Conservation (phyloP, 2,797 vertebrate species). For the Acanthiza pusilla region DNA sequence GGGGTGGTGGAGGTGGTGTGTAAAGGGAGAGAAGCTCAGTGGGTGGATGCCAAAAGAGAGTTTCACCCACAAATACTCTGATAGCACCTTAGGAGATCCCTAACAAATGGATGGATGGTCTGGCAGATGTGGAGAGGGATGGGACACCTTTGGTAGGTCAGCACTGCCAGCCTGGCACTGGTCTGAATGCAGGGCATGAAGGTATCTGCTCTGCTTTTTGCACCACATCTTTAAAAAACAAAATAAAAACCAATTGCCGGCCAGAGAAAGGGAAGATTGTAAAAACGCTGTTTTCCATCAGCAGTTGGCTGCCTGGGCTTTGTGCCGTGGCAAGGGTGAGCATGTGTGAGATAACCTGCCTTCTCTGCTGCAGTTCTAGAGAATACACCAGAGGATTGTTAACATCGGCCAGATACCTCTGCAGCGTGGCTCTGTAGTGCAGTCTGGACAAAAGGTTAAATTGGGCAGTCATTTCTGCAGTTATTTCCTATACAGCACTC, state of each 20-base stretch:
- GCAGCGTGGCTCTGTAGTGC: not conserved
- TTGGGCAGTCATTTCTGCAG: not conserved
- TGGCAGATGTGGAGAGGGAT: not conserved
- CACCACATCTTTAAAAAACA: not conserved
- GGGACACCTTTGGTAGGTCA: not conserved
- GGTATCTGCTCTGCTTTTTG: not conserved
- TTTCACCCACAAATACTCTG: not conserved
- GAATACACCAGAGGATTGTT: slow-evolving; percentile 21
- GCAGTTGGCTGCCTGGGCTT: not conserved
- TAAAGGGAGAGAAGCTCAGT: not conserved
- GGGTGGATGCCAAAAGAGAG: not conserved
- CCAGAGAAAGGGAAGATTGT: not conserved
- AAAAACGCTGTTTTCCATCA: not conserved
- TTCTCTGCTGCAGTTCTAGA: not conserved
- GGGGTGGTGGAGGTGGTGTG: slow-evolving; percentile 39
- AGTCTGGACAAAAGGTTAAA: slow-evolving; percentile 38
- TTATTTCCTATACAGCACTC: slow-evolving; percentile 22
- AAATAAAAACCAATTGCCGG: not conserved
- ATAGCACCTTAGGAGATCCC: rapidly evolving
- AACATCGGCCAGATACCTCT: slow-evolving; percentile 24
- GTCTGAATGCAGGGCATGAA: not conserved
- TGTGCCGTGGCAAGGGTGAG: not conserved
- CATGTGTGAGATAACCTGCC: slow-evolving; percentile 22
- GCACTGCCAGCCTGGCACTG: not conserved
- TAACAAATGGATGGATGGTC: not conserved